Evolutionary conservation across 2,888 invertebrate genomes (phyloP).

Genomic region (Invenusta paracnida): DNA sequence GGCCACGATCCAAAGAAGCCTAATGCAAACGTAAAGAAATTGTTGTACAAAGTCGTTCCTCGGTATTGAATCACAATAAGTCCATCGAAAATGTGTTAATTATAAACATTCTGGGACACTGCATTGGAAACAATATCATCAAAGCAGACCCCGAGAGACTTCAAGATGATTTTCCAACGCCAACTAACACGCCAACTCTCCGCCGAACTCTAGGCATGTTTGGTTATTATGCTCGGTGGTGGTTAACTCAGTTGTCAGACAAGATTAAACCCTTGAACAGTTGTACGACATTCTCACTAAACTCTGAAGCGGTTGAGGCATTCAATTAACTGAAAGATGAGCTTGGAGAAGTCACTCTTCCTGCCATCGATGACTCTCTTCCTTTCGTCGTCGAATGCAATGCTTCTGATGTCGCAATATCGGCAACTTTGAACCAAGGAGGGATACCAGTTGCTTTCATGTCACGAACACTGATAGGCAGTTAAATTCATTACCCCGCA

Average conservation of each 20-base stretch:
- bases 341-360: not conserved
- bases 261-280: not conserved
- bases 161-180: not conserved
- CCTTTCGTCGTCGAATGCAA: not conserved
- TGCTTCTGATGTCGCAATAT: not conserved
- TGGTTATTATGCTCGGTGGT: not conserved
- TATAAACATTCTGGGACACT: not conserved
- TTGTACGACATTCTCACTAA: not conserved
- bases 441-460: constrained; percentile 7
- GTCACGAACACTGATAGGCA: constrained; percentile 36
- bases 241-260: not conserved
- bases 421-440: not conserved
- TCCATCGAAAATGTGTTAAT: not conserved
- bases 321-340: not conserved
- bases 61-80: constrained; percentile 7
- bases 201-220: not conserved
- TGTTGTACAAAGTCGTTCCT: not conserved
- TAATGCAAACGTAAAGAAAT: not conserved
- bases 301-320: not conserved
- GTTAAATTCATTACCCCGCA: constrained; percentile 31
- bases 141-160: not conserved
- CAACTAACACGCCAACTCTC: not conserved
- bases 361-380: not conserved
- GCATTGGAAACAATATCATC: not conserved
- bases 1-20: not conserved